Base-by-base conservation (phyloP, 2,888 invertebrate genomes). In the Ommatoiulus sabulosus region DNA sequence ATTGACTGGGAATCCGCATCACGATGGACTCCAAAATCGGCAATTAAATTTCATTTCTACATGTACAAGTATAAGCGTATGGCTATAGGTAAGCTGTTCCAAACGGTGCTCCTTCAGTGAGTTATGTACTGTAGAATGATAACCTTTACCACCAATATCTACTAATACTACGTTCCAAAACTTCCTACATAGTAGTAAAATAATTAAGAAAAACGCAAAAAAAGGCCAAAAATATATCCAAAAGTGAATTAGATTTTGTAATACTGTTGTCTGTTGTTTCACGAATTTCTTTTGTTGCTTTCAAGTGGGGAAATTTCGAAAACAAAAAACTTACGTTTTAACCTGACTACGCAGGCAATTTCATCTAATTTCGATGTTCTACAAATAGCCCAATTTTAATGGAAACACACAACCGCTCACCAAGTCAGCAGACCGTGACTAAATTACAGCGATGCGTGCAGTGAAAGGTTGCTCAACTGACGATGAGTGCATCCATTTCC, bases 391-490 rank as follows among this genome's bases (percentile, higher is more conserved):
- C 24, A 8, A 20, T 20, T 24, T 24, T 72, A 72, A 72, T 20
- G 72, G 20, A 72, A 20, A 72, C 24, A 7, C 72, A 10, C 72
- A 72, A 72, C 3, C 20, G 72, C 72, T 72, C 15, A 20, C 17
- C 12, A 63, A 63, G 63, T 63, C 63, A 63, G 63, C 3, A 20
- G n/a, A 63, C 20, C 63, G n/a, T 24, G 20, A 20, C 6, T 63
- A n/a, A 4, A 20, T 7, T 63, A 20, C 24, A 72, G 24, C 24
- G 20, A 20, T 72, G 72, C 20, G 10, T 8, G 7, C 72, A 1
- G 20, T 63, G 6, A 72, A 72, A 72, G 72, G 72, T 72, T 72
- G 72, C 72, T 72, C 72, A 72, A 72, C 72, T 72, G 10, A 72
- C 20, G 72, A 72, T 72, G 72, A 72, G 72, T 72, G 20, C 72